Evolutionary conservation across 37 sponge, comb jelly and placozoan genomes (phyloP).

Genomic region (Aphrocallistes beatrix): DNA sequence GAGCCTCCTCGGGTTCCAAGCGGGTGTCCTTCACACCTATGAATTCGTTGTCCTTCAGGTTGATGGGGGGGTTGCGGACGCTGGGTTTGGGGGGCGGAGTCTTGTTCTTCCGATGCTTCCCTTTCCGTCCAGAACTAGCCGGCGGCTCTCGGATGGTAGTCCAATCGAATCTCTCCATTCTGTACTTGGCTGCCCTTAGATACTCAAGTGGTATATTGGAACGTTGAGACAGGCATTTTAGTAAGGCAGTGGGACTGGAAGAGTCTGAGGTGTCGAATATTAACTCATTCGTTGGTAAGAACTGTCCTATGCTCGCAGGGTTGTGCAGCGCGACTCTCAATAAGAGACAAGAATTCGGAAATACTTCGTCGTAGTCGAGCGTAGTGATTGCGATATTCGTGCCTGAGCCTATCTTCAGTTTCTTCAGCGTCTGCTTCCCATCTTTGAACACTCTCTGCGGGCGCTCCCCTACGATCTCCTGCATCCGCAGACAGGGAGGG

Average conservation of each 20-base stretch:
- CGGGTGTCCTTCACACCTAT: background rate
- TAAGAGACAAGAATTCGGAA: background rate
- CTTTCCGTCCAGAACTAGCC: background rate
- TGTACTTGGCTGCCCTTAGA: slow-evolving; percentile 1
- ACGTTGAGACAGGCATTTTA: background rate
- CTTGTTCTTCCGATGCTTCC: background rate
- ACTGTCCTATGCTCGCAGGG: background rate
- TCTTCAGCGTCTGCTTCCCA: slow-evolving; percentile 37
- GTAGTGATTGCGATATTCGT: background rate
- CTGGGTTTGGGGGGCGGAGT: slow-evolving; percentile 1
- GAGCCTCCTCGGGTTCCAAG: background rate
- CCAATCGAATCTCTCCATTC: background rate
- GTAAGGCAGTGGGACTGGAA: background rate
- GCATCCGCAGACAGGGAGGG: slow-evolving; percentile 29
- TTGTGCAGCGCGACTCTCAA: background rate
- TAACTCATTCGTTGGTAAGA: background rate
- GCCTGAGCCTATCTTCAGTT: background rate
- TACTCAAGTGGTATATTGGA: background rate
- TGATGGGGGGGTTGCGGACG: background rate
- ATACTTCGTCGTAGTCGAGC: background rate
- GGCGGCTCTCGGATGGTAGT: background rate
- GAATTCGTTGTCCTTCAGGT: background rate
- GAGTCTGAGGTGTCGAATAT: background rate
- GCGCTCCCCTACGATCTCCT: slow-evolving; percentile 39
- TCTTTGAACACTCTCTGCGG: slow-evolving; percentile 43